Evolutionary conservation across 1,140 invertebrate genomes (phyloP), one percentile per base, ranked within the genome.

Genomic region (Drosophila elegans): DNA sequence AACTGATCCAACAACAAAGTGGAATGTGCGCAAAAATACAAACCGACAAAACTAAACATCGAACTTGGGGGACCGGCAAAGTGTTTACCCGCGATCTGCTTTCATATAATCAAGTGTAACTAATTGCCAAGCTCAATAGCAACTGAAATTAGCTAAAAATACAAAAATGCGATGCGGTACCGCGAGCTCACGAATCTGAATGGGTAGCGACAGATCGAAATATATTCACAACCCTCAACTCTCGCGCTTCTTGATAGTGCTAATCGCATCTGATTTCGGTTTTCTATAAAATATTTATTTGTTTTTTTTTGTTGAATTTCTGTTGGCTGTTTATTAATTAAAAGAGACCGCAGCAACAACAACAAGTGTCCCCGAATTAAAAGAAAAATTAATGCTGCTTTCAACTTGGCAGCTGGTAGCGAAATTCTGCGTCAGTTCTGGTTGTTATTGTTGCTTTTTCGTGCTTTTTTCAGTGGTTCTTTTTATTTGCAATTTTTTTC

Each of bases 61-160:
- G 41, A 49, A 48, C 41, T 63, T 44, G 61, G 29, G 46, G 45
- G 39, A 62, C 48, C 82, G 83, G 74, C 69, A 67, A 72, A 78
- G 62, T 59, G 52, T 63, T 74, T 74, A 42, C 48, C 27, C 38
- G 29, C 53, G 42, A 36, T 61, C 71, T 54, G 49, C 45, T 77
- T 52, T 76, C 51, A 42, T 52, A 71, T 77, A 71, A 78, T 77
- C 52, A 63, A 78, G 75, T 78, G 75, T 69, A 83, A 79, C 83
- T 83, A 88, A 88, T 88, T 88, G 72, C 63, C 42, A 76, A 79
- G 59, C 81, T 88, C 79, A 89, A 88, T 74, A 89, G 60, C 63
- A 53, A 83, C 63, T 76, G 45, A 81, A 71, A 54, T 74, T 74
- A 63, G 59, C 73, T 66, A 80, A 80, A 80, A 80, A 74, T 80